Evolutionary conservation across 2,797 vertebrate genomes (phyloP).

Genomic region (Vipera latastei): DNA sequence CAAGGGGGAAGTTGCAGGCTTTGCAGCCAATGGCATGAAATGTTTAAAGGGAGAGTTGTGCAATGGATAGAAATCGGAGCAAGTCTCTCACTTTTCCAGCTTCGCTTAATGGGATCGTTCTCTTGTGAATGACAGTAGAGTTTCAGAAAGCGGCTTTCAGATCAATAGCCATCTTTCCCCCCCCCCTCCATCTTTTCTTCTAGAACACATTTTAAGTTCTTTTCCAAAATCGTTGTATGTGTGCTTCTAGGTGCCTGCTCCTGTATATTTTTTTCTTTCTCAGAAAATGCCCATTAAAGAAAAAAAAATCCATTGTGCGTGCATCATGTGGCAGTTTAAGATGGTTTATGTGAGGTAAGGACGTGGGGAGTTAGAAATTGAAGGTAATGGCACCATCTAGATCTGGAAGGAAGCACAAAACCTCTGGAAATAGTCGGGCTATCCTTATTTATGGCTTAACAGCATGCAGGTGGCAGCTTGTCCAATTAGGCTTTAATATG

Average conservation of each 20-base stretch:
- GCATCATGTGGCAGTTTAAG: neutral
- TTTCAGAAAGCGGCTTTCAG: neutral
- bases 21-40: neutral
- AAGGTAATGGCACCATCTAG: neutral
- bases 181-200: neutral
- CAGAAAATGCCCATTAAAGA: neutral
- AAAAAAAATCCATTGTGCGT: neutral
- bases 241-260: neutral
- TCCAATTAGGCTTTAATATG: neutral
- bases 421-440: neutral
- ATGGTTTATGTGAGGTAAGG: neutral
- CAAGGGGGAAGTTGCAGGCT: neutral
- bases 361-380: neutral
- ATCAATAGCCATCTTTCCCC: neutral
- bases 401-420: neutral
- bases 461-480: neutral
- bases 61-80: neutral
- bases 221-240: neutral
- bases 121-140: neutral
- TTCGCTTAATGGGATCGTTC: neutral
- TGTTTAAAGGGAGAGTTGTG: neutral
- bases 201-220: neutral
- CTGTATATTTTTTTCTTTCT: neutral
- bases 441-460: neutral
- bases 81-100: neutral